These are phyloP conservation scores for Drosophila tanythrix DNA, from an alignment of 2,888 invertebrate genomes.

Conservation along the genomic window DNA sequence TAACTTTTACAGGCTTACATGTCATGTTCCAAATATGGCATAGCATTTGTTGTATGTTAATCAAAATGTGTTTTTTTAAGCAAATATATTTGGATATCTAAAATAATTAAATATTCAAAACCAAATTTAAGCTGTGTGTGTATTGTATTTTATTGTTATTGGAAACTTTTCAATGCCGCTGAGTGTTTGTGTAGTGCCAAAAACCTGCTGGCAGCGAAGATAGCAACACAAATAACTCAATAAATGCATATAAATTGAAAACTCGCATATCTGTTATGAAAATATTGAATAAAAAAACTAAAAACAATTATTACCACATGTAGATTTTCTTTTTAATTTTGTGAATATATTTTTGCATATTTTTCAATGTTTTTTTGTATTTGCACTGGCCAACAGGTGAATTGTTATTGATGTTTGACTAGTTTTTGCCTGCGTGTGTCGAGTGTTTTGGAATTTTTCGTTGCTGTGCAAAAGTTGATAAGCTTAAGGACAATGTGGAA, in stretches of 20 bases:
- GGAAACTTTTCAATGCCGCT: conserved; percentile 27
- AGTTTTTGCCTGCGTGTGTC: conserved; percentile 35
- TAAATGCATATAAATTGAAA: conserved; percentile 26
- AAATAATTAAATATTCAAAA: not conserved
- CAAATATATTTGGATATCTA: too few species aligned
- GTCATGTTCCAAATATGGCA: not conserved
- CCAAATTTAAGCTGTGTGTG: not conserved
- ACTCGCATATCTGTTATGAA: conserved; percentile 20
- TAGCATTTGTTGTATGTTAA: not conserved
- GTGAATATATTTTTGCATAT: conserved; percentile 11
- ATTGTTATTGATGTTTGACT: conserved; percentile 60
- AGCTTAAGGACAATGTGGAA: conserved; percentile 75
- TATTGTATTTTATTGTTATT: conserved; percentile 1
- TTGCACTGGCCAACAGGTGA: conserved; percentile 52
- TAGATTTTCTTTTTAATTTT: conserved; percentile 3
- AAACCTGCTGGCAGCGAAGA: conserved; percentile 22
- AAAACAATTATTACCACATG: conserved; percentile 17
- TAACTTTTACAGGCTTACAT: not conserved
- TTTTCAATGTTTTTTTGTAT: conserved; percentile 32
- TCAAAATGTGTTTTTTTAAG: not conserved
- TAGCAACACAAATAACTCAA: conserved; percentile 28
- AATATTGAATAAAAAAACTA: conserved; percentile 18
- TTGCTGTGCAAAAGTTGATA: conserved; percentile 72
- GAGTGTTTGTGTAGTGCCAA: conserved; percentile 19
- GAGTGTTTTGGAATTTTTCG: conserved; percentile 52